phyloP scores from a whole-genome alignment of 2,113 vertebrate genomes.

The Orcinus orca region DNA sequence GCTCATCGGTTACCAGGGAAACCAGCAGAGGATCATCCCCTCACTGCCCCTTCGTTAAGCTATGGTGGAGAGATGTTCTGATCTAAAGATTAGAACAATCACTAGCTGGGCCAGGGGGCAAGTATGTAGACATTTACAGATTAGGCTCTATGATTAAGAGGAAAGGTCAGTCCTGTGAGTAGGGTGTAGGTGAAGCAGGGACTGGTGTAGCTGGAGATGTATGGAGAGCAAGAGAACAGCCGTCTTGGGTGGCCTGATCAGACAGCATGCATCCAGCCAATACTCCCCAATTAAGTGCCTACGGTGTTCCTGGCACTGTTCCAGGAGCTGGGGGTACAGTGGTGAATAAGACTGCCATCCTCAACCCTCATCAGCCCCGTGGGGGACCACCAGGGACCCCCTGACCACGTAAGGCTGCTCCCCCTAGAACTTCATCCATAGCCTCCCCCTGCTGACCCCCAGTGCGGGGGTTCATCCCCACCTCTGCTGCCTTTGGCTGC shows the following conservation, averaged over 20 bases:
- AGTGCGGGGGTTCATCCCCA: neutral
- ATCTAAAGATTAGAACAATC: neutral
- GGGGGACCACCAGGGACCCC: neutral
- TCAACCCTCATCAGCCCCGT: neutral
- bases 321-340: neutral
- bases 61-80: neutral
- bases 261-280: accelerated
- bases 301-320: neutral
- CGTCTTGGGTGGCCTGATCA: neutral
- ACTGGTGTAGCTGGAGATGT: neutral
- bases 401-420: neutral
- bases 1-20: neutral
- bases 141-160: neutral
- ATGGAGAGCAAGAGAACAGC: neutral
- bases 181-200: neutral
- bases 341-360: neutral
- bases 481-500: neutral
- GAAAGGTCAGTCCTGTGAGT: neutral
- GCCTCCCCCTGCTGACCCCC: neutral
- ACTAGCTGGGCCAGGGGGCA: neutral
- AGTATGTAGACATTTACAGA: neutral
- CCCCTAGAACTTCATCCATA: neutral
- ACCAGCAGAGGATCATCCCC: neutral
- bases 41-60: neutral
- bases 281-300: too few relatives aligned